phyloP scores from a whole-genome alignment of 2,113 vertebrate species.

The Herpetotheres cachinnans region DNA sequence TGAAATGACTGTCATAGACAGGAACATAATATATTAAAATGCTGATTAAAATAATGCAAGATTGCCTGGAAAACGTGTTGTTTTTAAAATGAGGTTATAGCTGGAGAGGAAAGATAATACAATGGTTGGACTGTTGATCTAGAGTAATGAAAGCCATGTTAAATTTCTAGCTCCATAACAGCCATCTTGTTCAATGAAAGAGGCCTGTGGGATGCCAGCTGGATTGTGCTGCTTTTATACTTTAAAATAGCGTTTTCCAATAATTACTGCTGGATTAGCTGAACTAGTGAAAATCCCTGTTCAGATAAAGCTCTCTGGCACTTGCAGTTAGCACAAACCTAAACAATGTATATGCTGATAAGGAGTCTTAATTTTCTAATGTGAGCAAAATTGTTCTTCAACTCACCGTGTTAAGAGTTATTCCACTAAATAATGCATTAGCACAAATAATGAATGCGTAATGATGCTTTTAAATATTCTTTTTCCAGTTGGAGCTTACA shows the following conservation, averaged over 20 bases:
- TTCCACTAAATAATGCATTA: neutral
- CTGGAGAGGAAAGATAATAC: neutral
- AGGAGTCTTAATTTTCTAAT: slow-evolving; percentile 26
- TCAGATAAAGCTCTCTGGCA: slow-evolving; percentile 33
- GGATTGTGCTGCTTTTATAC: slow-evolving; percentile 37
- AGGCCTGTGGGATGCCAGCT: slow-evolving; percentile 21
- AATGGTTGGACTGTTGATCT: neutral
- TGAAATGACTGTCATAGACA: neutral
- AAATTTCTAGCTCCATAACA: neutral
- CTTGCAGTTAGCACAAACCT: neutral
- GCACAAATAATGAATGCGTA: neutral
- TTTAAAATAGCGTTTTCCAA: slow-evolving; percentile 20
- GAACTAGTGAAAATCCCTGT: slow-evolving; percentile 6
- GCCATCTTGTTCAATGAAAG: slow-evolving; percentile 17
- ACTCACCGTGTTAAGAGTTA: neutral
- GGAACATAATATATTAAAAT: neutral
- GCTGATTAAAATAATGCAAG: neutral
- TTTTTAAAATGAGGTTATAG: neutral
- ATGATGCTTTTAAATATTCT: neutral
- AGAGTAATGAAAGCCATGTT: neutral
- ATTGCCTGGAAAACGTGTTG: neutral
- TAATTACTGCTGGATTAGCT: slow-evolving; percentile 41
- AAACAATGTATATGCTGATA: slow-evolving; percentile 36
- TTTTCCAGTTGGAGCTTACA: neutral
- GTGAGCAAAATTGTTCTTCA: neutral